phyloP scores from a whole-genome alignment of 2,113 vertebrate species.

The Rhinoderma darwinii region DNA sequence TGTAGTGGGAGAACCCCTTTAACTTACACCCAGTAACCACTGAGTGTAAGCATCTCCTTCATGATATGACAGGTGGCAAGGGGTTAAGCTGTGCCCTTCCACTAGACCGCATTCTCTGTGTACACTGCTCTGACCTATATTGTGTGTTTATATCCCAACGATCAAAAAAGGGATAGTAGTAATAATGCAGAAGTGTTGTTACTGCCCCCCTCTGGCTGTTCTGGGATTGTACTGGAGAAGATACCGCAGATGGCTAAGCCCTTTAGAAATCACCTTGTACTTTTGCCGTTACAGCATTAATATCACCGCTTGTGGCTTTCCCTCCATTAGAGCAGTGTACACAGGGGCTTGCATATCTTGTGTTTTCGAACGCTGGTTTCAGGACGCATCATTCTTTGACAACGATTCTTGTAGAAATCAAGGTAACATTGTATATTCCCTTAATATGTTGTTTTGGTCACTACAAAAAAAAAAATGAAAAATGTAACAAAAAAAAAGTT shows the following conservation, averaged over 20 bases:
- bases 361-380: conserved; percentile 43
- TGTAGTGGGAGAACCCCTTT: no score
- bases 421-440: conserved; percentile 48
- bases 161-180: neutral
- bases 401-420: conserved; percentile 48
- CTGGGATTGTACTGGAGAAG: conserved; percentile 30
- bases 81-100: neutral
- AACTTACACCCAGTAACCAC: neutral
- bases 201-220: conserved; percentile 37
- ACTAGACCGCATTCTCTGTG: neutral
- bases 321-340: conserved; percentile 57
- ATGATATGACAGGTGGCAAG: neutral
- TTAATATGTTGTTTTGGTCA: conserved; percentile 35
- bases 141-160: conserved; percentile 10
- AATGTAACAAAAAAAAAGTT: neutral
- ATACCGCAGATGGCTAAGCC: neutral
- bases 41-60: neutral
- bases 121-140: neutral
- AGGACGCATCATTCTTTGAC: conserved; percentile 49
- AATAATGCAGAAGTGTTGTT: neutral
- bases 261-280: conserved; percentile 51
- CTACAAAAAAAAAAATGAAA: neutral
- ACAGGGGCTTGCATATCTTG: conserved; percentile 47
- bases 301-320: conserved; percentile 52
- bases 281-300: conserved; percentile 55